These are phyloP conservation scores for Smutsia temminckii DNA, from an alignment of 2,797 vertebrate species.

Conservation along the genomic window DNA sequence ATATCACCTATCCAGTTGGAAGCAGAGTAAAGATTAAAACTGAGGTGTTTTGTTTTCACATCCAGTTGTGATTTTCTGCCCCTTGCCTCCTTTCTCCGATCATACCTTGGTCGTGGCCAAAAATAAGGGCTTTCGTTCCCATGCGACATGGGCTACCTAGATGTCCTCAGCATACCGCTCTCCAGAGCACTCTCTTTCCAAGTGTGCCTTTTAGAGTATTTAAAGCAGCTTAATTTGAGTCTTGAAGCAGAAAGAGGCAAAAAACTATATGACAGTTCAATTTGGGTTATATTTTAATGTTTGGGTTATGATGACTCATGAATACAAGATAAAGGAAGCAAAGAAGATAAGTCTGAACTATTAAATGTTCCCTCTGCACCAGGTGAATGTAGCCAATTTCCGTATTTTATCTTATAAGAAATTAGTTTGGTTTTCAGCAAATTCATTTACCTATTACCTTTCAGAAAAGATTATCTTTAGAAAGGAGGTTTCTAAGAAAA, in stretches of 20 bases:
- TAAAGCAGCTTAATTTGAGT: background rate
- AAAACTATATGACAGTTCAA: background rate
- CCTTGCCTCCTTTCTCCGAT: background rate
- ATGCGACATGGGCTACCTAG: background rate
- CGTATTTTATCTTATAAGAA: conserved; percentile 21
- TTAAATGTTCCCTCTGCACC: background rate
- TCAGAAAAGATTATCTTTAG: background rate
- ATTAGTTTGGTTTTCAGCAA: background rate
- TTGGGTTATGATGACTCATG: background rate
- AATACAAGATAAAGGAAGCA: background rate
- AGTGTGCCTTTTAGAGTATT: background rate
- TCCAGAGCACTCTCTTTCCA: background rate
- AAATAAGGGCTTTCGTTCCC: background rate
- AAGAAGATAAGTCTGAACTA: background rate
- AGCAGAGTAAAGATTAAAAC: background rate
- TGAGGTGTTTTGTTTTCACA: background rate
- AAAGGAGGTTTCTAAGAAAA: background rate
- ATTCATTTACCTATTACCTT: conserved; percentile 11
- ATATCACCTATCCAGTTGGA: background rate
- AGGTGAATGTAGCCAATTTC: background rate
- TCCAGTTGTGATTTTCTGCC: background rate
- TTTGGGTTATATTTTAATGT: background rate
- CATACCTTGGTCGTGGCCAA: background rate
- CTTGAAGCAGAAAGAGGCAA: background rate
- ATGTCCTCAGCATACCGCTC: background rate